Percentiles rank a stretch among this genome's conserved stretches.
phyloP scores from a whole-genome alignment of 2,888 invertebrate genomes.

The Xestia sexstrigata region DNA sequence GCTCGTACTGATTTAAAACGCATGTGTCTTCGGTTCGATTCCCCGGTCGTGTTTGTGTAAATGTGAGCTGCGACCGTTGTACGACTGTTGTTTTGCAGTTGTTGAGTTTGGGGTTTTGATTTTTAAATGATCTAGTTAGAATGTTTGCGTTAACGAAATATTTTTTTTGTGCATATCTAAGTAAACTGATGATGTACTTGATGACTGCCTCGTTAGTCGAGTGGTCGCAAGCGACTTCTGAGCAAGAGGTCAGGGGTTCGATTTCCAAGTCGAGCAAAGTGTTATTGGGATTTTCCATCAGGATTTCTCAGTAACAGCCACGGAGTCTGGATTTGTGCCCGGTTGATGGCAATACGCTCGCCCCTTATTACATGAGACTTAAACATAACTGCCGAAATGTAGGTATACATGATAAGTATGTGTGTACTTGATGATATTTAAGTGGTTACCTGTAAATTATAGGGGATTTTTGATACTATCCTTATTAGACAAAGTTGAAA shows the following conservation, averaged over 20 bases:
- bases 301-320: too few relatives aligned
- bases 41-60: conserved; percentile 68
- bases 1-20: conserved; percentile 86
- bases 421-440: neutral
- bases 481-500: neutral
- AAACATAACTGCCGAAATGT: too few relatives aligned
- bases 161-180: neutral
- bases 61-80: conserved; percentile 23
- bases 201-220: too few relatives aligned
- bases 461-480: neutral
- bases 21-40: conserved; percentile 86
- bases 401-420: too few relatives aligned
- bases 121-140: neutral
- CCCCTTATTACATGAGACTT: too few relatives aligned
- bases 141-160: neutral
- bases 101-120: neutral
- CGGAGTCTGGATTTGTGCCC: too few relatives aligned
- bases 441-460: neutral
- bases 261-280: too few relatives aligned
- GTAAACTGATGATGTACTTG: neutral
- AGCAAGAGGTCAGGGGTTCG: too few relatives aligned
- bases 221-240: too few relatives aligned
- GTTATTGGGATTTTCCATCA: too few relatives aligned
- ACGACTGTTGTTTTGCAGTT: conserved; percentile 28
- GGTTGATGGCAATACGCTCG: too few relatives aligned